Base-by-base conservation (phyloP, 2,113 vertebrate genomes). In the Rhabdornis inornatus region DNA sequence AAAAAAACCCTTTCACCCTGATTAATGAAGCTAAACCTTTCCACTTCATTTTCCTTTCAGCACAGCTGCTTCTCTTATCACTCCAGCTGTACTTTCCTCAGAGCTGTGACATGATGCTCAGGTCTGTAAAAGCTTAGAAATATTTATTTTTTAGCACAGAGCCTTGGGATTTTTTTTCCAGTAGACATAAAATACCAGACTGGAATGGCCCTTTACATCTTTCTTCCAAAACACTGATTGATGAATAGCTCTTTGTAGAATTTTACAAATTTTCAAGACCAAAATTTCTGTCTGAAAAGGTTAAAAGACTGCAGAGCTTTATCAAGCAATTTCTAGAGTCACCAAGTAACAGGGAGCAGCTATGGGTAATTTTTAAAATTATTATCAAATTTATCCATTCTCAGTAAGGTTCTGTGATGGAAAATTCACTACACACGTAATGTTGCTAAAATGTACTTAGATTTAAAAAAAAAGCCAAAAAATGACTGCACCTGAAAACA, bases 11-110 rank as follows among this genome's bases (percentile, higher is more conserved):
- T 83, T 70, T 64, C 64, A 93, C 68, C 80, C 72, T 85, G 85
- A 90, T 70, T 68, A 93, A 83, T 11, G 31, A 94, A 95, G 83
- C 52, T 94, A 94, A 93, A 92, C 61, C 56, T 80, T 76, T 83
- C 83, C 56, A 75, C 47, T 69, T 44, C 19, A 61, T 33, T 91
- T 77, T 89, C 63, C 39, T 94, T 94, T 96, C 89, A 45, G 50
- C 78, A 82, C 81, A 97, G 93, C 92, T 96, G 94, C 94, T 95
- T 95, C 89, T 95, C 92, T 94, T 95, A 87, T 66, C 89, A 68
- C 42, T 93, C 75, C 92, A 89, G 89, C 68, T 71, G 37, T 52
- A 92, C 63, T 72, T n/a, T 94, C 50, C 85, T 94, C 63, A 77
- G 81, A 89, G 68, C 65, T 89, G 64, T 89, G 86, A 91, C 57